Evolutionary conservation across 2,888 invertebrate species (phyloP).

Genomic region (Mechanitis messenoides): DNA sequence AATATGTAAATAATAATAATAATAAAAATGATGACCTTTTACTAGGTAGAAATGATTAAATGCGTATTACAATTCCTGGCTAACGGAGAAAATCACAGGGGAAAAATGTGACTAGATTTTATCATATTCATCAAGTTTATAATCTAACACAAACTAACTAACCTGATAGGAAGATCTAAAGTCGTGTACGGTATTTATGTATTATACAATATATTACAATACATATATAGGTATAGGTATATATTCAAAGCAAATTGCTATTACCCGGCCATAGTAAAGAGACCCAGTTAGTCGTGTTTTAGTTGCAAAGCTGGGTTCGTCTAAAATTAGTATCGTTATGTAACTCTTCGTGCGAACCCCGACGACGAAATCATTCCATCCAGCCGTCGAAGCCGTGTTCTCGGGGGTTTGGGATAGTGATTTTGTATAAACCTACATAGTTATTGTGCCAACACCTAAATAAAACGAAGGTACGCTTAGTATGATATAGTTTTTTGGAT

Average conservation of each 20-base stretch:
- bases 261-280: conserved; percentile 54
- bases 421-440: conserved; percentile 67
- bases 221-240: conserved; percentile 34
- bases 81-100: not conserved
- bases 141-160: conserved; percentile 30
- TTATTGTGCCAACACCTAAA: conserved; percentile 72
- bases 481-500: conserved; percentile 41
- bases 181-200: conserved; percentile 35
- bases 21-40: too few species aligned
- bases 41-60: too few species aligned
- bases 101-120: not conserved
- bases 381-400: conserved; percentile 76
- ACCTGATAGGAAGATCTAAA: conserved; percentile 28
- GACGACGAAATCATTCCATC: conserved; percentile 77
- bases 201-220: conserved; percentile 24
- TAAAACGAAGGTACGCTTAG: conserved; percentile 66
- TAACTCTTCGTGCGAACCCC: conserved; percentile 65
- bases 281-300: conserved; percentile 38
- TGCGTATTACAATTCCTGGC: too few species aligned
- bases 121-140: conserved; percentile 5
- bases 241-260: conserved; percentile 56
- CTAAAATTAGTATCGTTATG: conserved; percentile 50
- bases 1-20: too few species aligned
- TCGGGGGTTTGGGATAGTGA: conserved; percentile 74
- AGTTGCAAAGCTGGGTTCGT: conserved; percentile 40